Conservation (phyloP, 2,888 invertebrate genomes). For the Microctonus brassicae region DNA sequence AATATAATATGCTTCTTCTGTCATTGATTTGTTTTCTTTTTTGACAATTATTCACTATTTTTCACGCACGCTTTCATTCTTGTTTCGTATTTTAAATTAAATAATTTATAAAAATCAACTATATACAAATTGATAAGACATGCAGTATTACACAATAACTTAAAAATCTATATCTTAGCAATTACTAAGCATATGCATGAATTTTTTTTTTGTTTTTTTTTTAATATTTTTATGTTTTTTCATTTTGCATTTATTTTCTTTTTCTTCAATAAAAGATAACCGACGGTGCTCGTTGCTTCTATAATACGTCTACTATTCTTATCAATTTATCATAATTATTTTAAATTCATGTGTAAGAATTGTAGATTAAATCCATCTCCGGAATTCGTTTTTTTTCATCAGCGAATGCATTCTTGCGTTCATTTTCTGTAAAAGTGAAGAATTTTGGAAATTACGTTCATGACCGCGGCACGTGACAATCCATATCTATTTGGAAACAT, state of each 20-base stretch:
- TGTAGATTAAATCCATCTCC: conserved; percentile 60
- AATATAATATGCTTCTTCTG: not conserved
- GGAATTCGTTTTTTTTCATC: conserved; percentile 61
- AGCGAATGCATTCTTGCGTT: conserved; percentile 62
- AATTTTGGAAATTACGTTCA: conserved; percentile 57
- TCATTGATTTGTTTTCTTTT: too few relatives aligned
- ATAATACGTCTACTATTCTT: conserved; percentile 55
- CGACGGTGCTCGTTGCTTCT: conserved; percentile 58
- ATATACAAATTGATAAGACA: conserved; percentile 67
- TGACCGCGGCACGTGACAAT: conserved; percentile 59
- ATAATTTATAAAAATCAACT: conserved; percentile 68
- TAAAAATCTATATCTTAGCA: conserved; percentile 46
- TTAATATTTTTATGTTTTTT: conserved; percentile 24
- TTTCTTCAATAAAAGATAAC: conserved; percentile 49
- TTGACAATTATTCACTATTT: conserved; percentile 16
- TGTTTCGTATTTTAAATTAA: conserved; percentile 47
- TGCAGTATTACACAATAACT: conserved; percentile 55
- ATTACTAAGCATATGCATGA: conserved; percentile 45
- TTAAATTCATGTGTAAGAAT: conserved; percentile 59
- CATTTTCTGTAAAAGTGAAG: conserved; percentile 66
- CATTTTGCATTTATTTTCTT: conserved; percentile 21
- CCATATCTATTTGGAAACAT: conserved; percentile 57
- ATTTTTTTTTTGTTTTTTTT: conserved; percentile 30
- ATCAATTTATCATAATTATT: conserved; percentile 35
- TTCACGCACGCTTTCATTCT: conserved; percentile 23